A percentile compares a stretch with the other conserved stretches of the same genome.
Conservation (phyloP, 2,113 vertebrate genomes). For the Thalassarche chlororhynchos region DNA sequence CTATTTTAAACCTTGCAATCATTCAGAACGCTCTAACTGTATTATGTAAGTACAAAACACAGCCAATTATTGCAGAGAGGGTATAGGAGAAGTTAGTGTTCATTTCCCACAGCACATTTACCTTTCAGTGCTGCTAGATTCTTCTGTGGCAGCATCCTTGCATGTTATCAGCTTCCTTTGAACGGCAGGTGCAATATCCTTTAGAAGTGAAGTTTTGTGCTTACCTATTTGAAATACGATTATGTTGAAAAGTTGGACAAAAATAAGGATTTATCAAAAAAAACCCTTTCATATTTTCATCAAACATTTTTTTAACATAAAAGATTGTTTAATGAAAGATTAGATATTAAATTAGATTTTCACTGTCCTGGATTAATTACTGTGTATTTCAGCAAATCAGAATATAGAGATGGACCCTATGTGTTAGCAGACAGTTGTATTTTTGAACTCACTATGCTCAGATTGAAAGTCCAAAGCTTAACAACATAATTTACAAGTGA, state of each 20-base stretch:
- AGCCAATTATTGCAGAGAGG: neutral
- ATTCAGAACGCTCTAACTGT: neutral
- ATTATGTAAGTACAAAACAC: neutral
- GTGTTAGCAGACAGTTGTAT: neutral
- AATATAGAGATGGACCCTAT: neutral
- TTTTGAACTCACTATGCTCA: neutral
- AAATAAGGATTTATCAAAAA: neutral
- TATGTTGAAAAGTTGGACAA: neutral
- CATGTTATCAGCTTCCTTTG: conserved; percentile 75
- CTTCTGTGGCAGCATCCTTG: conserved; percentile 64
- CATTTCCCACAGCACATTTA: conserved; percentile 34
- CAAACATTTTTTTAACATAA: neutral
- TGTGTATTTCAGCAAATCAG: neutral
- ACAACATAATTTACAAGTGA: neutral
- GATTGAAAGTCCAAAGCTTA: neutral
- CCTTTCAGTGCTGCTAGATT: conserved; percentile 75
- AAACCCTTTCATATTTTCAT: neutral
- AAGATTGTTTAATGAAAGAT: neutral
- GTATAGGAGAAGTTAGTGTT: neutral
- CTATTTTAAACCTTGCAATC: neutral
- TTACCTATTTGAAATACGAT: conserved; percentile 66
- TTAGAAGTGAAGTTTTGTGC: conserved; percentile 65
- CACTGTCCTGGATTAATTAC: neutral
- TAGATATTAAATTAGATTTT: neutral
- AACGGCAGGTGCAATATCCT: conserved; percentile 74